Percentiles rank a stretch among this genome's conserved stretches.
These are phyloP conservation scores for Heliocidaris erythrogramma DNA, from an alignment of 35 echinoderm and acorn worm species.

Conservation along the genomic window DNA sequence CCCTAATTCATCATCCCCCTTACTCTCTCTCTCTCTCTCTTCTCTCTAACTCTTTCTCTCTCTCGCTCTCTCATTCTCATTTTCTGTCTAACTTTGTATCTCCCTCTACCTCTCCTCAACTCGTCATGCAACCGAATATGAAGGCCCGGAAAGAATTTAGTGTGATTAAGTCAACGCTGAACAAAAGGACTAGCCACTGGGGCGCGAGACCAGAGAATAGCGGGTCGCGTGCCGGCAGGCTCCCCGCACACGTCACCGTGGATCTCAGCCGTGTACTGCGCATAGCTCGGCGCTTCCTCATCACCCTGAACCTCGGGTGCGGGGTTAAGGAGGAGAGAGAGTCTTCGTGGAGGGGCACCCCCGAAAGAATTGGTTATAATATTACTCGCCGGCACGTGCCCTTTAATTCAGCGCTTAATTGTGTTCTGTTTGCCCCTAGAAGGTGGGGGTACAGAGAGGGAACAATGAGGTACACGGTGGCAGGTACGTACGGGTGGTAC, in stretches of 20 bases:
- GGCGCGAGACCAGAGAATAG: slow-evolving; percentile 28
- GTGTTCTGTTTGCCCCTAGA: slow-evolving; percentile 34
- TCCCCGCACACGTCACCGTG: neutral
- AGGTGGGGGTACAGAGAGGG: neutral
- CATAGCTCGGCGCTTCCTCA: neutral
- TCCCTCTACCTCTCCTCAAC: neutral
- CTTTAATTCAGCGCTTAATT: slow-evolving; percentile 50
- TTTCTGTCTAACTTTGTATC: neutral
- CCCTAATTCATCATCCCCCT: neutral
- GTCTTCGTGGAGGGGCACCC: neutral
- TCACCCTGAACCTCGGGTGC: neutral
- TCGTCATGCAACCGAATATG: slow-evolving; percentile 23
- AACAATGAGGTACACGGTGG: neutral
- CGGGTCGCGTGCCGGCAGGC: slow-evolving; percentile 9
- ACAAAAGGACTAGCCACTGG: slow-evolving; percentile 29
- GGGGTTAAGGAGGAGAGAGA: neutral
- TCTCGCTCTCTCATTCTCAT: neutral
- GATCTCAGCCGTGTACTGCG: slow-evolving; percentile 1
- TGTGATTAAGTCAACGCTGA: slow-evolving; percentile 40
- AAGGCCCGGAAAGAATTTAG: slow-evolving; percentile 52
- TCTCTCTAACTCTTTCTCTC: too few species aligned
- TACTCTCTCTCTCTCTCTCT: neutral
- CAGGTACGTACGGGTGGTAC: slow-evolving; percentile 30
- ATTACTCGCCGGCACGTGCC: slow-evolving; percentile 40
- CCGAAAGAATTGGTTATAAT: slow-evolving; percentile 41